Evolutionary conservation across 2,797 vertebrate genomes (phyloP).

Genomic region (Betta splendens): DNA sequence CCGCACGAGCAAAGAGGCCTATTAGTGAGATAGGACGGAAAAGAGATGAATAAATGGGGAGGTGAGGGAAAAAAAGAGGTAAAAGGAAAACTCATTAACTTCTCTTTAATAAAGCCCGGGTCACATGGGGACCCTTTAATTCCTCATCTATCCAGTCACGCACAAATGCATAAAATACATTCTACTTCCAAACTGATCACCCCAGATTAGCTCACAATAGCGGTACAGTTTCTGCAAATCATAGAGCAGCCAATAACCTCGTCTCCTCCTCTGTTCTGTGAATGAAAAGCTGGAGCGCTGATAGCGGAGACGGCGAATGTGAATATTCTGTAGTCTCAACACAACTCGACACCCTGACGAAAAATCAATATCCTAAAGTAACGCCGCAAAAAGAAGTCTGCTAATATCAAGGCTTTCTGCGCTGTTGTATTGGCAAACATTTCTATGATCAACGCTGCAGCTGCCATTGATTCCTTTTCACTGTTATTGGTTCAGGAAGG

Average conservation of each 20-base stretch:
- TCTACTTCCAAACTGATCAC: conserved; percentile 31
- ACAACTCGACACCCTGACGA: conserved; percentile 18
- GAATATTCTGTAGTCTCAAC: conserved; percentile 36
- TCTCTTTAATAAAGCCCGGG: conserved; percentile 77
- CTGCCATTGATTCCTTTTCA: conserved; percentile 26
- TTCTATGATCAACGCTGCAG: conserved; percentile 49
- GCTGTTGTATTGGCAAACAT: conserved; percentile 25
- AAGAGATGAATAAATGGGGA: conserved; percentile 60
- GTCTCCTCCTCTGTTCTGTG: conserved; percentile 5
- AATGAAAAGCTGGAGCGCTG: conserved; percentile 24
- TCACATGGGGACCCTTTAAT: conserved; percentile 71
- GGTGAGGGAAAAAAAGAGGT: conserved; percentile 61
- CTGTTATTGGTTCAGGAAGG: conserved; percentile 18
- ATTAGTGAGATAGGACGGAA: conserved; percentile 43
- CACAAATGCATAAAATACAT: conserved; percentile 35
- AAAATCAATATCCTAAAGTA: conserved; percentile 31
- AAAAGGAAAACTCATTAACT: conserved; percentile 82
- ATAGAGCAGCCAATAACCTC: conserved; percentile 19
- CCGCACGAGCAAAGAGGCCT: conserved; percentile 31
- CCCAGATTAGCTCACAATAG: conserved; percentile 39
- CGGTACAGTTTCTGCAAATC: conserved; percentile 8
- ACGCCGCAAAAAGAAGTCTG: conserved; percentile 10
- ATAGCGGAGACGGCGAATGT: conserved; percentile 14
- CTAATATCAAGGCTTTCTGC: conserved; percentile 18
- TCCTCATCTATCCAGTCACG: conserved; percentile 56